phyloP scores from a whole-genome alignment of 2,888 invertebrate genomes.

The Hypomecis atomaria region DNA sequence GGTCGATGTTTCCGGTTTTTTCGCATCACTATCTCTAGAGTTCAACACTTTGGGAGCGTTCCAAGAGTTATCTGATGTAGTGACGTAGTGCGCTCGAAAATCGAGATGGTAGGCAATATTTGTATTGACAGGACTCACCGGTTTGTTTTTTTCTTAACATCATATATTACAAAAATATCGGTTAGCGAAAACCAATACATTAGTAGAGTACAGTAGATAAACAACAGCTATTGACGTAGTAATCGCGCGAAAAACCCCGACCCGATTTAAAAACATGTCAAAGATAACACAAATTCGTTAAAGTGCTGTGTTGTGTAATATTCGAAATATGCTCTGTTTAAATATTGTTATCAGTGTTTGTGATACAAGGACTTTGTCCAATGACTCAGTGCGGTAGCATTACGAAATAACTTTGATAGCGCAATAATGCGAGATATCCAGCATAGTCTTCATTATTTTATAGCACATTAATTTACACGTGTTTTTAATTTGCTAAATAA shows the following conservation, averaged over 20 bases:
- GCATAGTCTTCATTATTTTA: constrained; percentile 32
- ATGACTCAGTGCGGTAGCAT: constrained; percentile 50
- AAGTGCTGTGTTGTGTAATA: constrained; percentile 43
- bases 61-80: constrained; percentile 12
- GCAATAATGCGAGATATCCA: constrained; percentile 26
- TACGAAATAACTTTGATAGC: constrained; percentile 50
- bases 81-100: neutral
- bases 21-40: constrained; percentile 8
- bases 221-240: constrained; percentile 1
- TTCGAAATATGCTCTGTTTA: constrained; percentile 47
- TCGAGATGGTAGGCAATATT: neutral
- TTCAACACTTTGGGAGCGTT: constrained; percentile 15
- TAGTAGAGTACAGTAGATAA: neutral
- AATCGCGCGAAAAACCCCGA: constrained; percentile 27
- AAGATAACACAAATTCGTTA: constrained; percentile 38
- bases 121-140: neutral
- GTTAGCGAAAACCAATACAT: neutral
- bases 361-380: constrained; percentile 51
- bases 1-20: constrained; percentile 18
- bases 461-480: constrained; percentile 22
- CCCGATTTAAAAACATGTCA: constrained; percentile 38
- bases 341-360: constrained; percentile 50
- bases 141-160: too few species aligned
- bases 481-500: constrained; percentile 7
- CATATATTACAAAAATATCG: too few species aligned